Base-by-base conservation (phyloP, 1,140 invertebrate species). In the Dufourea novaeangliae region DNA sequence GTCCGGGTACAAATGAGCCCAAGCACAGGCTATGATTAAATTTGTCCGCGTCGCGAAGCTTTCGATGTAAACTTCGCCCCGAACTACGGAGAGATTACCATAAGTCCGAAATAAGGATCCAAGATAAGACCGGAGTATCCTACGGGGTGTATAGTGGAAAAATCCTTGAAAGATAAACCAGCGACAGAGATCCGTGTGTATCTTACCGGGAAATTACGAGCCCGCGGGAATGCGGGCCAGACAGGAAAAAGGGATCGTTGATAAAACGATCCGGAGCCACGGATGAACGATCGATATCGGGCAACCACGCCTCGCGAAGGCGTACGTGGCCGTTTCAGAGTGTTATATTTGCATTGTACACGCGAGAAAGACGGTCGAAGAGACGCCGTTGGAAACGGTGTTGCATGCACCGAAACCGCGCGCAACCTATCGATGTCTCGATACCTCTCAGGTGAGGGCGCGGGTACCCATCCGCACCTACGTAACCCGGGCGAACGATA, bases 241-340 rank as follows among this genome's bases (percentile, higher is more conserved):
- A 6, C 25, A 44, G 25, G 37, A 8, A n/a, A n/a, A n/a, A 44
- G 25, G 54, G 52, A 73, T 37, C 34, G 29, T 52, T n/a, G 41
- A 70, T 29, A 32, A 52, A 59, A 54, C 27, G 50, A 59, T 54
- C 34, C 68, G 20, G 39, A 34, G 68, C 5, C n/a, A 17, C 27
- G 66, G 27, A 68, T 68, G 57, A 44, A 44, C 37, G 37, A 41
- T 64, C 62, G 66, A 68, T 68, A 68, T 68, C 66, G 66, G 39
- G 34, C 32, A 34, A 54, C 46, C 44, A 56, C 32, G 46, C 32
- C 22, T 68, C 25, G 66, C 46, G 27, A 67, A 67, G 27, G 44
- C 29, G 14, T 50, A 67, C 63, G 44, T 67, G 63, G 50, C 63
- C 17, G 22, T 67, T 32, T n/a, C 29, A n/a, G 63, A 34, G n/a